Conservation (phyloP, 1,140 invertebrate genomes). For the Trachymyrmex cornetzi region DNA sequence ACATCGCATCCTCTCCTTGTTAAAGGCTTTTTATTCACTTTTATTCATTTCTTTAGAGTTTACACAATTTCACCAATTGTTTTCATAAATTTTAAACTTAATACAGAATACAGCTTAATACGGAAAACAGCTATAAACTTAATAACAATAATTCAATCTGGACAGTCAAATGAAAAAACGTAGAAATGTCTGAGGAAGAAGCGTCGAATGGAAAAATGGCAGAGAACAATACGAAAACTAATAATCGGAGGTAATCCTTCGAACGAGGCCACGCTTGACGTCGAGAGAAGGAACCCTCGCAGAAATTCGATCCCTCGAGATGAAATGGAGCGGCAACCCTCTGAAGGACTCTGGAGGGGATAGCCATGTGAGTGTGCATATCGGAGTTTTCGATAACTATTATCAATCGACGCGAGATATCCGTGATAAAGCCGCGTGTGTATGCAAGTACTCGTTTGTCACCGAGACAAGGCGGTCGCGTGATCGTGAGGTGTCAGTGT, state of each 20-base stretch:
- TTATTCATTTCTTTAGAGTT: no score
- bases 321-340: slow-evolving; percentile 1
- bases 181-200: not conserved
- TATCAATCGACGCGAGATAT: slow-evolving; percentile 78
- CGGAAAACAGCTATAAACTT: not conserved
- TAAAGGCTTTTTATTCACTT: no score
- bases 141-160: not conserved
- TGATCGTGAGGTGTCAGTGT: slow-evolving; percentile 66
- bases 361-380: slow-evolving; percentile 41
- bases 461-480: slow-evolving; percentile 27
- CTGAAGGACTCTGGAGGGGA: not conserved
- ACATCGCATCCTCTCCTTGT: no score
- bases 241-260: not conserved
- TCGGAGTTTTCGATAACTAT: slow-evolving; percentile 71
- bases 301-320: slow-evolving; percentile 31
- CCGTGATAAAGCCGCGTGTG: slow-evolving; percentile 72
- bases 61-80: no score
- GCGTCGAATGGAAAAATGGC: not conserved
- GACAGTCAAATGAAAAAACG: not conserved
- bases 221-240: not conserved
- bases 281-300: not conserved
- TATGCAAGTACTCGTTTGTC: slow-evolving; percentile 49
- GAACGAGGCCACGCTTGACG: not conserved
- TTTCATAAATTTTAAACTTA: not conserved
- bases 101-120: not conserved